These are phyloP conservation scores for Paramormyrops hopkinsi DNA, from an alignment of 2,797 vertebrate genomes.

Conservation along the genomic window DNA sequence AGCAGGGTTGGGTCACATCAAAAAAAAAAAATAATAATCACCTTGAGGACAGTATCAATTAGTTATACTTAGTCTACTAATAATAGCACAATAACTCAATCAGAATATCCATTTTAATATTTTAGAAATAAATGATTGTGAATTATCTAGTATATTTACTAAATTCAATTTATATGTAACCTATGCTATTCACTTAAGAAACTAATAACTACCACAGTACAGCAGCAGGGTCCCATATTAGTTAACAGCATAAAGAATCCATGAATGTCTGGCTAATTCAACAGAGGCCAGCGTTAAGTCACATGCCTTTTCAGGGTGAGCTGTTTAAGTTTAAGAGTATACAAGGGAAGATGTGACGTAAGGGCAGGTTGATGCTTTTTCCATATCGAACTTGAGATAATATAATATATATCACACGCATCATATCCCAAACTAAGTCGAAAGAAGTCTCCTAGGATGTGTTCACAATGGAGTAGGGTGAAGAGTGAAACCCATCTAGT, in stretches of 20 bases:
- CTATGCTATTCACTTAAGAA: neutral
- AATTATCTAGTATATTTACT: neutral
- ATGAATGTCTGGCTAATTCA: neutral
- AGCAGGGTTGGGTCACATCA: neutral
- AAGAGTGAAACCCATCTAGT: neutral
- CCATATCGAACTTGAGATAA: neutral
- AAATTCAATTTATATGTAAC: neutral
- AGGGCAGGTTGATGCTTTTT: neutral
- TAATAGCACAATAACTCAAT: slow-evolving; percentile 1
- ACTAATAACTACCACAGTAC: neutral
- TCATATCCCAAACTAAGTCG: neutral
- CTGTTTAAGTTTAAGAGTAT: neutral
- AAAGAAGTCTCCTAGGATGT: neutral
- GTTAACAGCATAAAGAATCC: neutral
- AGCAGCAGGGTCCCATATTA: neutral
- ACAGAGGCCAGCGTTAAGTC: neutral
- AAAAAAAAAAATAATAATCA: neutral
- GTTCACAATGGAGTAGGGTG: neutral
- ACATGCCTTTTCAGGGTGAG: neutral
- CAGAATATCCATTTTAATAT: neutral
- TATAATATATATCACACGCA: neutral
- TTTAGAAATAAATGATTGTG: neutral
- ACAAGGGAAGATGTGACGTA: neutral
- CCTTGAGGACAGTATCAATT: neutral
- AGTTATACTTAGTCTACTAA: neutral